Percentiles rank a stretch among this genome's conserved stretches.
phyloP scores from a whole-genome alignment of 2,113 vertebrate genomes.

The Eptatretus burgeri region DNA sequence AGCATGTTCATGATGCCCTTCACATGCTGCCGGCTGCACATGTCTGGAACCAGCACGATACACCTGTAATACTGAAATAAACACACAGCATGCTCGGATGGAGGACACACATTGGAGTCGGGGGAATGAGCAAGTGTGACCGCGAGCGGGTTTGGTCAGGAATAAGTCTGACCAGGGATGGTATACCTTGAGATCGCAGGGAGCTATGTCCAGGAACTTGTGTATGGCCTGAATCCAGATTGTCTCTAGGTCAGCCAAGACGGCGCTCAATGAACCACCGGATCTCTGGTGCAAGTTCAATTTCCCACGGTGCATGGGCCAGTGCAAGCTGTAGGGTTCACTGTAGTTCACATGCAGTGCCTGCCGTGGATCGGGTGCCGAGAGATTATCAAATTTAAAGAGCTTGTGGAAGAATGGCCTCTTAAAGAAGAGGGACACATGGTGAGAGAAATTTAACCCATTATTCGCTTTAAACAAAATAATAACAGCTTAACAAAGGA shows the following conservation, averaged over 20 bases:
- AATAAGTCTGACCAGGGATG: background rate
- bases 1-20: slow-evolving; percentile 84
- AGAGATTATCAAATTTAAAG: too few relatives aligned
- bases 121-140: too few relatives aligned
- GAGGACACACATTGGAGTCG: too few relatives aligned
- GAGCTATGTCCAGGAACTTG: slow-evolving; percentile 64
- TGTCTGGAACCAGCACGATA: slow-evolving; percentile 72
- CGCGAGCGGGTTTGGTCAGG: background rate
- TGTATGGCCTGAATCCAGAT: slow-evolving; percentile 76
- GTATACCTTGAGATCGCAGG: slow-evolving; percentile 80
- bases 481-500: background rate
- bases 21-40: slow-evolving; percentile 71
- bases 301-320: slow-evolving; percentile 59
- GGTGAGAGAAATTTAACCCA: background rate
- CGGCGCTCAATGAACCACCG: slow-evolving; percentile 53
- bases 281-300: slow-evolving; percentile 47
- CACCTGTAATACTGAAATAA: slow-evolving; percentile 74
- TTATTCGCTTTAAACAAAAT: background rate
- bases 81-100: too few relatives aligned
- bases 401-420: too few relatives aligned
- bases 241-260: slow-evolving; percentile 54
- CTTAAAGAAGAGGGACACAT: background rate
- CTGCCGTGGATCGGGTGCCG: slow-evolving; percentile 15
- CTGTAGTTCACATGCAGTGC: slow-evolving; percentile 54
- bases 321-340: slow-evolving; percentile 60